Conservation (phyloP, 2,113 vertebrate genomes). For the Dicrurus megarhynchus region DNA sequence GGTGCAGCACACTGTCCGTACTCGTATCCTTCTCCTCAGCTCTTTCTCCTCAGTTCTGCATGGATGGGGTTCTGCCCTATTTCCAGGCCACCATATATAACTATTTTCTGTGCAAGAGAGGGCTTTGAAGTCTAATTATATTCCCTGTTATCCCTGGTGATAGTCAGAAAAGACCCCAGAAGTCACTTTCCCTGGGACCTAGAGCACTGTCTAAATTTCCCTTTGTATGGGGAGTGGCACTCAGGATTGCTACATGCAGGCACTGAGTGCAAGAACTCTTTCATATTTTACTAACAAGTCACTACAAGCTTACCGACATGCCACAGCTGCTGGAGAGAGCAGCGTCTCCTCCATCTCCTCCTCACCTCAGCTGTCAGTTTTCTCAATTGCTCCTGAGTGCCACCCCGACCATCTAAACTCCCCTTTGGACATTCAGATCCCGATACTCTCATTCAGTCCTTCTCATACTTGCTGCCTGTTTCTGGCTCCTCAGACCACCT, state of each 20-base stretch:
- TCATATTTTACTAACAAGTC: constrained; percentile 31
- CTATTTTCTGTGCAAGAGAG: background rate
- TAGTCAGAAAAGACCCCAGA: background rate
- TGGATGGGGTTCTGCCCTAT: background rate
- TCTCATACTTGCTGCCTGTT: background rate
- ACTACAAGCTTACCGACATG: background rate
- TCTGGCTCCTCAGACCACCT: too few relatives aligned
- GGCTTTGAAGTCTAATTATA: background rate
- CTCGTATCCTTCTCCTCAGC: background rate
- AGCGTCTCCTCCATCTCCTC: background rate
- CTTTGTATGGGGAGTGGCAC: background rate
- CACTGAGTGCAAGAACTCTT: background rate
- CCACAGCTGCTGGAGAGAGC: background rate
- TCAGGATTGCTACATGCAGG: background rate
- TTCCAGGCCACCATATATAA: background rate
- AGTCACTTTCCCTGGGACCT: background rate
- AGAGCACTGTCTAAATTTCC: background rate
- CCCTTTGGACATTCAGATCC: background rate
- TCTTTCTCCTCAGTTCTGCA: background rate
- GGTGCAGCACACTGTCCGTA: background rate
- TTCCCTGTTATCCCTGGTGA: background rate
- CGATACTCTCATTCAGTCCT: background rate
- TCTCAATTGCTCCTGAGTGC: background rate
- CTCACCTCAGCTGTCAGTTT: background rate
- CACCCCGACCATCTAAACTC: background rate